These are phyloP conservation scores for Chauna torquata DNA, from an alignment of 2,113 vertebrate genomes.

Conservation along the genomic window DNA sequence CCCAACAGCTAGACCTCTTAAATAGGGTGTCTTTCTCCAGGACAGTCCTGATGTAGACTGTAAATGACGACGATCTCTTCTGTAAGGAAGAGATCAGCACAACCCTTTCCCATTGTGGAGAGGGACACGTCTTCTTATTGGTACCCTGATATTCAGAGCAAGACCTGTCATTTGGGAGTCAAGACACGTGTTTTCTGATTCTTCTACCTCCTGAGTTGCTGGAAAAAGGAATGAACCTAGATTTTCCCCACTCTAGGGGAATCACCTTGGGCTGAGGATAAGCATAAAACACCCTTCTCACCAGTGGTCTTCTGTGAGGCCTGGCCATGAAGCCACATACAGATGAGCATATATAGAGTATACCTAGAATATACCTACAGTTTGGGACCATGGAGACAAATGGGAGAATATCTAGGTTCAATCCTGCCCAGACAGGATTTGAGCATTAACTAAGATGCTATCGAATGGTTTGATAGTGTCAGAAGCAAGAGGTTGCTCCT, in stretches of 20 bases:
- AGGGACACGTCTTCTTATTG: background rate
- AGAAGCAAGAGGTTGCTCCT: slow-evolving; percentile 36
- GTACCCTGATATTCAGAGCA: background rate
- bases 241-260: background rate
- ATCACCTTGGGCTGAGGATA: background rate
- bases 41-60: background rate
- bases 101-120: background rate
- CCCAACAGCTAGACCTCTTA: background rate
- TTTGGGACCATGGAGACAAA: background rate
- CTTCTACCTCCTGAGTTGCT: background rate
- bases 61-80: background rate
- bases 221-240: background rate
- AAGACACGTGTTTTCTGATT: background rate
- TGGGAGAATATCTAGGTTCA: background rate
- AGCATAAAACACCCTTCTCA: background rate
- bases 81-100: background rate
- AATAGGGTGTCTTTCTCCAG: background rate
- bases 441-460: slow-evolving; percentile 16
- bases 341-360: background rate
- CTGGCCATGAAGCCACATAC: background rate
- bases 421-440: background rate
- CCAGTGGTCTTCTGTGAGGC: background rate
- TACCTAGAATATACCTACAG: background rate
- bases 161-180: background rate
- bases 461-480: background rate